Conservation (phyloP, 2,888 invertebrate genomes). For the Lysandra bellargus region DNA sequence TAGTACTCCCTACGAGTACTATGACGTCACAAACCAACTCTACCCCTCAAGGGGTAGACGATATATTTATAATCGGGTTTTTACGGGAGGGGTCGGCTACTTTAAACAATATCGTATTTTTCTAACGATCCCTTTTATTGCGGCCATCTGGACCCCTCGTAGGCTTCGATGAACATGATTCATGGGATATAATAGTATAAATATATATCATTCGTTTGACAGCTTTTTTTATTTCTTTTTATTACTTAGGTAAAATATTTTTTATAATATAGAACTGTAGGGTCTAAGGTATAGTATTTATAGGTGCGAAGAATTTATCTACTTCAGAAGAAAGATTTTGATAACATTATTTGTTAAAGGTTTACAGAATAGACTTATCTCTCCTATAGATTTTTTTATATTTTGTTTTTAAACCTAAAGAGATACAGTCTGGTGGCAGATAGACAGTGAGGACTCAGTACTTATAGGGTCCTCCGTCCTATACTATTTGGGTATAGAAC, state of each 20-base stretch:
- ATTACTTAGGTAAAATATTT: neutral
- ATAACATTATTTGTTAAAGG: too few species aligned
- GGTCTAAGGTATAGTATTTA: too few species aligned
- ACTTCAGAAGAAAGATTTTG: too few species aligned
- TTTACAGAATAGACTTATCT: too few species aligned
- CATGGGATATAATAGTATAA: neutral
- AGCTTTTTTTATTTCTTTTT: neutral
- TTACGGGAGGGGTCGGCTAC: neutral
- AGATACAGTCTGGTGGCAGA: too few species aligned
- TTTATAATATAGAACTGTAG: neutral
- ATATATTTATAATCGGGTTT: neutral
- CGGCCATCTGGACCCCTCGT: conserved; percentile 8
- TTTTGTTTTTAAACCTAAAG: too few species aligned
- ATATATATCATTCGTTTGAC: conserved; percentile 3
- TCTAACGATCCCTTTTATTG: conserved; percentile 11
- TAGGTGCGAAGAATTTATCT: too few species aligned
- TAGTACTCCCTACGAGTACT: neutral
- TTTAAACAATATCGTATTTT: conserved; percentile 18
- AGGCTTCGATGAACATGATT: neutral
- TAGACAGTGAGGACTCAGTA: too few species aligned
- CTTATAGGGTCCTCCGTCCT: too few species aligned
- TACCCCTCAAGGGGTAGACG: neutral
- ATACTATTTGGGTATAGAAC: too few species aligned
- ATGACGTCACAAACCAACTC: neutral
- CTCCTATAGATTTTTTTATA: too few species aligned